A percentile compares a stretch with the other conserved stretches of the same genome.
Conservation (phyloP, 2,113 vertebrate genomes). For the Heteronetta atricapilla region DNA sequence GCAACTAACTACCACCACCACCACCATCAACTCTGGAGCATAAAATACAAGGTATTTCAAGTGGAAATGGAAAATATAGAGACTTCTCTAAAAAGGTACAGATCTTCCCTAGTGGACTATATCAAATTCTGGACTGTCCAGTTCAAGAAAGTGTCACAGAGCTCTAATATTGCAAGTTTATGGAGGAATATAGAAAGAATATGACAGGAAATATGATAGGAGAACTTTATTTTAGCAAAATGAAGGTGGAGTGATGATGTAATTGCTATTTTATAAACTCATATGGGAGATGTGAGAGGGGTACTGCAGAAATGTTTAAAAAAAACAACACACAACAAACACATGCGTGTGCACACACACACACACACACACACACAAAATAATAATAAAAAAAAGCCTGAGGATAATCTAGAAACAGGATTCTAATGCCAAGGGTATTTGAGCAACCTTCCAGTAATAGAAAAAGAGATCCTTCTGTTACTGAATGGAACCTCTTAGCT, state of each 20-base stretch:
- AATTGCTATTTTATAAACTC: not conserved
- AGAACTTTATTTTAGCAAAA: not conserved
- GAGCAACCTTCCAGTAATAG: not conserved
- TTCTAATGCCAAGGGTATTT: not conserved
- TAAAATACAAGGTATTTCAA: accelerated
- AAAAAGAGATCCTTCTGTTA: not conserved
- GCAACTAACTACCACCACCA: not conserved
- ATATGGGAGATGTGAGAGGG: not conserved
- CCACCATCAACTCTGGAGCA: accelerated
- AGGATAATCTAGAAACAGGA: not conserved
- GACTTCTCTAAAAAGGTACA: not conserved
- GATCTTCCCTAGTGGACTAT: not conserved
- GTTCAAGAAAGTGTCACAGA: not conserved
- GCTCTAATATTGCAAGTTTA: not conserved
- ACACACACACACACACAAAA: too few relatives aligned
- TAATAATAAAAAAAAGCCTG: not conserved
- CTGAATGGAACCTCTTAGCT: not conserved
- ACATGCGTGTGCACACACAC: too few relatives aligned
- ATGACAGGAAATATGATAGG: not conserved
- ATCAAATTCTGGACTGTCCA: not conserved
- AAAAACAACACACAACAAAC: not conserved
- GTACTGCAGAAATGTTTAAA: not conserved
- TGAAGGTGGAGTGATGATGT: not conserved
- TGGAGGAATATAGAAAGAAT: not conserved
- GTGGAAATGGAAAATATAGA: not conserved